Conservation (phyloP, 2,888 invertebrate species). For the Calameuta pallipes region DNA sequence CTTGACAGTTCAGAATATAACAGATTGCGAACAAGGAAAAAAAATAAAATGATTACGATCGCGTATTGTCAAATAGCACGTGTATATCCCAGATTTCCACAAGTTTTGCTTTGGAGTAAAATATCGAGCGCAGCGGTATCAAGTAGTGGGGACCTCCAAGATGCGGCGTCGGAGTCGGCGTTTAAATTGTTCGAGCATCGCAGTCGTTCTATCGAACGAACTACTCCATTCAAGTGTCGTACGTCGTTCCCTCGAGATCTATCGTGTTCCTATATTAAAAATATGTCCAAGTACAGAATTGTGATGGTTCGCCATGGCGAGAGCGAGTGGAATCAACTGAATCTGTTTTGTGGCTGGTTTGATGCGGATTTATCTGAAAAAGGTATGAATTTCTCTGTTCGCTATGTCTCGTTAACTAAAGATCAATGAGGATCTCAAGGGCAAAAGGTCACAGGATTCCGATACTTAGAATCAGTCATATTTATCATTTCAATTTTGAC, state of each 20-base stretch:
- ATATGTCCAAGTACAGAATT: constrained; percentile 69
- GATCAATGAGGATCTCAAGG: constrained; percentile 39
- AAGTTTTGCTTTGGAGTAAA: not conserved
- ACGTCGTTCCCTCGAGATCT: constrained; percentile 10
- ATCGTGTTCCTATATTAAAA: constrained; percentile 21
- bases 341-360: constrained; percentile 75
- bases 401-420: not conserved
- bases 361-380: constrained; percentile 72
- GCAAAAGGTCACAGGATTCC: constrained; percentile 49
- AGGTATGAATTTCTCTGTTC: constrained; percentile 62
- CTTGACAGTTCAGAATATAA: not conserved
- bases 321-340: constrained; percentile 75
- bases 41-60: not conserved
- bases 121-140: not conserved
- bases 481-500: not conserved
- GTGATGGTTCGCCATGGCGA: constrained; percentile 76
- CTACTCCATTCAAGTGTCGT: constrained; percentile 10
- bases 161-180: not conserved
- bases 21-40: not conserved
- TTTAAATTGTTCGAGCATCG: not conserved
- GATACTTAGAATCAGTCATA: not conserved
- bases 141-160: not conserved
- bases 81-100: not conserved
- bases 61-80: not conserved
- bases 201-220: constrained; percentile 16